Evolutionary conservation across 2,888 invertebrate genomes (phyloP), one percentile per base, ranked within the genome.

Genomic region (Ectropis crepuscularia): DNA sequence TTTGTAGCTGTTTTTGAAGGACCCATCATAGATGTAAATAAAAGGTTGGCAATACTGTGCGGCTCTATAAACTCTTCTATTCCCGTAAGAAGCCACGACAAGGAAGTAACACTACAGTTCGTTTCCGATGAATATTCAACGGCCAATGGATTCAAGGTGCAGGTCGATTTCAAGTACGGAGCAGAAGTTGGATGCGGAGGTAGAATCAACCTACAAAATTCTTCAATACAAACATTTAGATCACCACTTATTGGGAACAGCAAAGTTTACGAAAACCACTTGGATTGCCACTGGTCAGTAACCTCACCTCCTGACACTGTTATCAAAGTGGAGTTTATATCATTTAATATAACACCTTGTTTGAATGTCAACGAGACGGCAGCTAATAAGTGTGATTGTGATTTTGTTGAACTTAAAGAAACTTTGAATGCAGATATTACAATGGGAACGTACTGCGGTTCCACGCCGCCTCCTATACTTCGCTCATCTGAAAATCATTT

Each of bases 201-300:
- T 48, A 81, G 77, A 4, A 84, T 96, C n/a, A 88, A 94, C 65
- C 76, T 96, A 63, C 93, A 89, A 0, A 72, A 83, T 0, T 80
- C 86, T 61, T 81, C 85, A 5, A 70, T 85, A 9, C 71, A 80
- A 45, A 83, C 64, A 50, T 86, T 95, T 6, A 90, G 85, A 72
- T 85, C 89, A 28, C 90, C 90, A 16, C 71, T 86, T 1, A 77
- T 89, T 47, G 78, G 72, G 45, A 75, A 76, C 28, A 84, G 83
- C 28, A 87, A 93, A 0, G 83, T 83, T 1, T 96, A 96, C 77
- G 95, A 95, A 69, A 84, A 93, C 43, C 89, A 94, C 70, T 89
- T 97, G 72, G 96, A 97, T 72, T 98, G 98, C 78, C 91, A 94
- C 54, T 98, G 97, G 96, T 83, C 87, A 6, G 89, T 98, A 46